Evolutionary conservation across 2,888 invertebrate species (phyloP), one percentile per base, ranked within the genome.

Genomic region (Oscheius onirici): DNA sequence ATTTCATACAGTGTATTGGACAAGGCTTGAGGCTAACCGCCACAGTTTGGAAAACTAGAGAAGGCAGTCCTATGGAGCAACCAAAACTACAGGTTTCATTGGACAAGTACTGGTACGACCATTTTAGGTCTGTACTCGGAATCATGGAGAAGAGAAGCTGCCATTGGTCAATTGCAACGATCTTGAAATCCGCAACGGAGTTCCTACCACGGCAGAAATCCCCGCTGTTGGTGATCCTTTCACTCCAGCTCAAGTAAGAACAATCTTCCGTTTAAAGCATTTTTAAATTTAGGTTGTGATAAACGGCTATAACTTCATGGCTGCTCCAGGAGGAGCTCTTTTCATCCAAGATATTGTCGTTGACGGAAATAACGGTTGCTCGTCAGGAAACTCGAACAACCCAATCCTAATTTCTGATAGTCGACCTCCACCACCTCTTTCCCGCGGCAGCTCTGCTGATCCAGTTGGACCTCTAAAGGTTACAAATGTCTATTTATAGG

Each of bases 321-420:
- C 77, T 0, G 70, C 72, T 3, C 77, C 77, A 60, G 83, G 83
- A 20, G 83, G 81, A 13, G 81, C 83, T 1, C 46, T 83, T 11
- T 83, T 81, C 67, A 57, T 83, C 5, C 83, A 83, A 67, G 83
- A 83, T 44, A 83, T 83, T 60, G 75, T 76, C 5, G 65, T 83
- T 15, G 81, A 83, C 6, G 83, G 83, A 43, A 57, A 69, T 17
- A 43, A 77, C 15, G 74, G 34, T 11, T n/a, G 28, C 55, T 54
- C 55, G 10, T 8, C 28, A 20, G 28, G 71, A 22, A 77, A 78
- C 52, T 34, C 34, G 8, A 76, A 68, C 46, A 73, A 79, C 66
- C 80, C 79, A 5, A 67, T 61, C 0, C 63, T 79, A n/a, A 77
- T 78, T 40, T 58, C 72, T 0, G 74, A 78, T 26, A 34, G 34